A percentile compares a stretch with the other conserved stretches of the same genome.
These are phyloP conservation scores for Natrix natrix DNA, from an alignment of 2,797 vertebrate species.

Conservation along the genomic window DNA sequence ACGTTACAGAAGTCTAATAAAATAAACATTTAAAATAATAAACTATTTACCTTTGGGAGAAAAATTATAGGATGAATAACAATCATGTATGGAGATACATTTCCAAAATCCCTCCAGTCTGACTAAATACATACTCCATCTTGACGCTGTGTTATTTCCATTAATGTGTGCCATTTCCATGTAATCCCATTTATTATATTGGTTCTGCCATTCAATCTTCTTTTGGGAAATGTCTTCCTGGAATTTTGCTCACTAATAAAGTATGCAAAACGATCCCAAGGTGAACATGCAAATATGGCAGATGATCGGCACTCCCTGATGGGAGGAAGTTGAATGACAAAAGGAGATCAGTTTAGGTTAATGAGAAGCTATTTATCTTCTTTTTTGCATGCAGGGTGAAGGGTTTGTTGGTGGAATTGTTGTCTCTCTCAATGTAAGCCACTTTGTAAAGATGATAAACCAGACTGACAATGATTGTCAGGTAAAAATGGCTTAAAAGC, in stretches of 20 bases:
- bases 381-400: constrained; percentile 10
- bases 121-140: neutral
- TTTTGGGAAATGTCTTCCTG: constrained; percentile 36
- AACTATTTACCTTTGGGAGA: neutral
- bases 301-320: constrained; percentile 6
- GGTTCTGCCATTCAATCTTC: neutral
- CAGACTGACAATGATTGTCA: constrained; percentile 25
- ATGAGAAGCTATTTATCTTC: constrained; percentile 24
- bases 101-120: neutral
- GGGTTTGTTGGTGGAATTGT: constrained; percentile 21
- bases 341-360: neutral
- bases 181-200: constrained; percentile 19
- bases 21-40: neutral
- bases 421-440: constrained; percentile 28
- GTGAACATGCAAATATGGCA: constrained; percentile 20
- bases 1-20: neutral
- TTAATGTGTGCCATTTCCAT: constrained; percentile 30
- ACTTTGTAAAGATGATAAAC: constrained; percentile 24
- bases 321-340: constrained; percentile 2
- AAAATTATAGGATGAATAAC: neutral
- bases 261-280: constrained; percentile 20
- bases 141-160: constrained; percentile 46
- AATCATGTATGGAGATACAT: neutral
- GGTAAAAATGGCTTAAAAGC: constrained; percentile 5
- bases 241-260: neutral